Percentiles rank a stretch among this genome's conserved stretches.
These are phyloP conservation scores for Drosophila lini DNA, from an alignment of 1,140 invertebrate genomes.

Conservation along the genomic window DNA sequence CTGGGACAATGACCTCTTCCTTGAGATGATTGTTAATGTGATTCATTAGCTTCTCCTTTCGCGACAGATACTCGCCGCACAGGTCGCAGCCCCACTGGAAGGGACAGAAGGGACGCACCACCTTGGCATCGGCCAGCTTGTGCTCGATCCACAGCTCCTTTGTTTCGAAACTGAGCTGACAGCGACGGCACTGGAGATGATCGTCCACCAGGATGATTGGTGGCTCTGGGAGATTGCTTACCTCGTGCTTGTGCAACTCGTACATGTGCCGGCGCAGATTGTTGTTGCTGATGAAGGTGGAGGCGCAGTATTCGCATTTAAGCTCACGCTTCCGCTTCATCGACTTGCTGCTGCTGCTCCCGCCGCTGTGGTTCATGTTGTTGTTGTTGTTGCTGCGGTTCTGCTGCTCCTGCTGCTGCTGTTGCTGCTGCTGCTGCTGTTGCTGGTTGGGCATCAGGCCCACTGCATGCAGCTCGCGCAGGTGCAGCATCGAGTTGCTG, in stretches of 20 bases:
- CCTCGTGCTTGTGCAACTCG: conserved; percentile 83
- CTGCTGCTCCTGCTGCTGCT: conserved; percentile 35
- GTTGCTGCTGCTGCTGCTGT: conserved; percentile 20
- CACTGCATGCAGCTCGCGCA: conserved; percentile 82
- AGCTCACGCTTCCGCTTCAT: conserved; percentile 81
- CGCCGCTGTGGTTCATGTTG: conserved; percentile 27
- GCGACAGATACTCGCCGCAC: conserved; percentile 80
- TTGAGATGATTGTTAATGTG: conserved; percentile 82
- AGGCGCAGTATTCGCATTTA: conserved; percentile 82
- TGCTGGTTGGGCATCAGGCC: conserved; percentile 76
- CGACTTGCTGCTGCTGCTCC: conserved; percentile 54
- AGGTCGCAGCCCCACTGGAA: conserved; percentile 84
- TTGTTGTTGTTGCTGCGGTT: conserved; percentile 33
- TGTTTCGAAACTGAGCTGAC: conserved; percentile 67
- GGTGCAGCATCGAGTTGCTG: conserved; percentile 67
- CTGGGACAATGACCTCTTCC: conserved; percentile 76
- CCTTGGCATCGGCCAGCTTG: conserved; percentile 76
- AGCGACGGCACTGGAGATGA: conserved; percentile 65
- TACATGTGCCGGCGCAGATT: conserved; percentile 83
- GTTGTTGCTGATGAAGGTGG: conserved; percentile 83
- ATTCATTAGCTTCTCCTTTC: conserved; percentile 83
- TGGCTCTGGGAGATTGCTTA: conserved; percentile 69
- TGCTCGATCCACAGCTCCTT: conserved; percentile 83
- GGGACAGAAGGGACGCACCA: conserved; percentile 75
- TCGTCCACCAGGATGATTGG: conserved; percentile 73